Conservation (phyloP, 2,113 vertebrate genomes). For the Trochalopteron elliotii region DNA sequence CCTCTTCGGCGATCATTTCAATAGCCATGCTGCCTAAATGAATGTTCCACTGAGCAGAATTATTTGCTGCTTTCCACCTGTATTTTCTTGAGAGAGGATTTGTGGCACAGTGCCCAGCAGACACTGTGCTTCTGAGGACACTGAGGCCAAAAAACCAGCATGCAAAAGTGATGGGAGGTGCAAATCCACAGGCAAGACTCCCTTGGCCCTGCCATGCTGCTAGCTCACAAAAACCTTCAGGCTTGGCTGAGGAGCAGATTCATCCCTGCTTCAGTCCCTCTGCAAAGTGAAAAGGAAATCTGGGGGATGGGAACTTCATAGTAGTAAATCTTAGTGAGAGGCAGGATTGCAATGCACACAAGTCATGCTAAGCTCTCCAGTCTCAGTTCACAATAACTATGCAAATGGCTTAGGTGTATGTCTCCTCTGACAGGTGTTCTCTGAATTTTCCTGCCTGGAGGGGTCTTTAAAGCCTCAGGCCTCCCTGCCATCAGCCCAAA, state of each 20-base stretch:
- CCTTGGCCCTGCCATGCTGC: neutral
- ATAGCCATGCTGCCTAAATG: neutral
- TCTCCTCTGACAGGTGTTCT: neutral
- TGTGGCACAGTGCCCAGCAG: neutral
- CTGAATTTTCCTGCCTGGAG: neutral
- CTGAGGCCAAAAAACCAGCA: neutral
- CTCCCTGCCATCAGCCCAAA: neutral
- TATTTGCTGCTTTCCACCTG: constrained; percentile 25
- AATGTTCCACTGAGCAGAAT: neutral
- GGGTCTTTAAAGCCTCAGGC: neutral
- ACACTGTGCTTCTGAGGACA: neutral
- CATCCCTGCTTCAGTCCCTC: neutral
- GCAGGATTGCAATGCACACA: neutral
- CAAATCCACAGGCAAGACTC: neutral
- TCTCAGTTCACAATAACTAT: neutral
- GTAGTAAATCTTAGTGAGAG: neutral
- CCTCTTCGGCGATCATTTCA: neutral
- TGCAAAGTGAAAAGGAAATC: neutral
- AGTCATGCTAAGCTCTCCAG: neutral
- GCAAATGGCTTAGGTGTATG: neutral
- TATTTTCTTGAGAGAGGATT: neutral
- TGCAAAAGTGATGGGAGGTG: constrained; percentile 30
- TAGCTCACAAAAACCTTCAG: neutral
- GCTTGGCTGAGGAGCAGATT: neutral
- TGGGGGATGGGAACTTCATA: neutral